A percentile compares a stretch with the other conserved stretches of the same genome.
Conservation (phyloP, 2,888 invertebrate genomes). For the Choristoneura rosaceana region DNA sequence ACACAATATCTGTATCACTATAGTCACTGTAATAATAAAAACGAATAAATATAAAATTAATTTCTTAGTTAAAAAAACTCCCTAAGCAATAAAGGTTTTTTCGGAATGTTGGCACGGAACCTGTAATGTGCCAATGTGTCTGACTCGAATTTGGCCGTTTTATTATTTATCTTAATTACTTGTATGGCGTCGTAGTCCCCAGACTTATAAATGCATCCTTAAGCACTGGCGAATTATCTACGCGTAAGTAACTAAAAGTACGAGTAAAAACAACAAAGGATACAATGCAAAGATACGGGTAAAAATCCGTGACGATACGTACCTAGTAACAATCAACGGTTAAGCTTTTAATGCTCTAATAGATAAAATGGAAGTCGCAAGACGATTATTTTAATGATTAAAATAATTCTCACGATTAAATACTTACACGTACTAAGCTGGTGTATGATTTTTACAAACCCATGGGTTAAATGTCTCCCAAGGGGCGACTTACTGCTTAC, state of each 20-base stretch:
- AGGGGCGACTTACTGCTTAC: slow-evolving; percentile 3
- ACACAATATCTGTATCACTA: too few relatives aligned
- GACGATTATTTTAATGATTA: not conserved
- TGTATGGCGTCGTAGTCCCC: too few relatives aligned
- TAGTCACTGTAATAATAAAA: too few relatives aligned
- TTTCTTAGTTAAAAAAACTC: too few relatives aligned
- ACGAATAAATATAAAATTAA: too few relatives aligned
- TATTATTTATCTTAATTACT: too few relatives aligned
- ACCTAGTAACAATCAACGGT: not conserved
- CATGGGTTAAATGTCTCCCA: slow-evolving; percentile 29
- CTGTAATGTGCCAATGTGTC: too few relatives aligned
- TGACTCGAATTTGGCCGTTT: too few relatives aligned
- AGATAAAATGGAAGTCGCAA: not conserved
- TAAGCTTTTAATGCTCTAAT: not conserved
- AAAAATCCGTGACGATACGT: not conserved
- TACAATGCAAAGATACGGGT: not conserved
- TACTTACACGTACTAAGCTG: not conserved
- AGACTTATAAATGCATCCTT: too few relatives aligned
- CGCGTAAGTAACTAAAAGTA: too few relatives aligned
- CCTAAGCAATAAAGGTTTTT: too few relatives aligned
- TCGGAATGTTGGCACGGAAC: too few relatives aligned
- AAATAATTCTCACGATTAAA: slow-evolving; percentile 11
- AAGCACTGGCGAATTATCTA: not conserved
- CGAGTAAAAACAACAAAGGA: not conserved
- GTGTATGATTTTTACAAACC: slow-evolving; percentile 8